These are phyloP conservation scores for Eumacrocentrus americanus DNA, from an alignment of 2,888 invertebrate species.

Conservation along the genomic window DNA sequence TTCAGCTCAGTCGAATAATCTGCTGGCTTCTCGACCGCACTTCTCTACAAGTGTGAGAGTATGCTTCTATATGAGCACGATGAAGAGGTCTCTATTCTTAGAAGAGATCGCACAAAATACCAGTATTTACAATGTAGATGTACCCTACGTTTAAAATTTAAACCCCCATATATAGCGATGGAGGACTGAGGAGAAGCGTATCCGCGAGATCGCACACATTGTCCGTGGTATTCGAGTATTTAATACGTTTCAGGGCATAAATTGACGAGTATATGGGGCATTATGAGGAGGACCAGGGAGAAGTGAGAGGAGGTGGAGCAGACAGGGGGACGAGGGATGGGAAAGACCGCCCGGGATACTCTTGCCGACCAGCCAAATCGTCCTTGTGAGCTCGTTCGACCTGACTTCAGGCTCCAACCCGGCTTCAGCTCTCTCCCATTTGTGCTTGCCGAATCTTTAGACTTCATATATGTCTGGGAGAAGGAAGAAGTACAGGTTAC, in stretches of 20 bases:
- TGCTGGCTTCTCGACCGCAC: not conserved
- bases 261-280: constrained; percentile 59
- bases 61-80: constrained; percentile 10
- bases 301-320: constrained; percentile 38
- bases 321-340: constrained; percentile 29
- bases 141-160: constrained; percentile 53
- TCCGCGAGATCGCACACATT: constrained; percentile 32
- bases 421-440: constrained; percentile 8
- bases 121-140: constrained; percentile 57
- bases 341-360: constrained; percentile 36
- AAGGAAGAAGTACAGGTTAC: not conserved
- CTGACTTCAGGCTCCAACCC: constrained; percentile 10
- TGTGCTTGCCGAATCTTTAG: not conserved
- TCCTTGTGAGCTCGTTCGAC: constrained; percentile 5
- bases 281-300: constrained; percentile 47
- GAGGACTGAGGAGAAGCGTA: constrained; percentile 27
- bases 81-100: constrained; percentile 51
- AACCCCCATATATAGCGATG: constrained; percentile 50
- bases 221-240: constrained; percentile 47
- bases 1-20: not conserved
- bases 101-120: constrained; percentile 49
- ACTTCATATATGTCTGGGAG: not conserved
- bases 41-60: not conserved
- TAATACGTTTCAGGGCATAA: constrained; percentile 60
- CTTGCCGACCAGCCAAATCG: constrained; percentile 17